Evolutionary conservation across 2,113 vertebrate genomes (phyloP).

Genomic region (Mobula birostris): DNA sequence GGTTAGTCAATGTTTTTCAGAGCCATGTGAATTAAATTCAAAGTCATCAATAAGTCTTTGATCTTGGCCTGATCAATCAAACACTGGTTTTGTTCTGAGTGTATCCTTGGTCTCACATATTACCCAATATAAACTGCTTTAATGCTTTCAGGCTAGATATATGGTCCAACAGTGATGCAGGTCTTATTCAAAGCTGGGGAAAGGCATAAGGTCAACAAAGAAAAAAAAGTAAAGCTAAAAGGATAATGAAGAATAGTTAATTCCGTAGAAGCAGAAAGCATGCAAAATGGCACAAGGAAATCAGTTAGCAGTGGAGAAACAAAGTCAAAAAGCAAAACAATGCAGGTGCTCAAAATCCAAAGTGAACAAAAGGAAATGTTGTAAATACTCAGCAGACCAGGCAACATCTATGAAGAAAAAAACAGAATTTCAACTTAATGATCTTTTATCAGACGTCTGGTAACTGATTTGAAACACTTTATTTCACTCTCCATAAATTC

Average conservation of each 20-base stretch:
- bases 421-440: too few relatives aligned
- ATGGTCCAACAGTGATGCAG: background rate
- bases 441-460: too few relatives aligned
- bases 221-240: background rate
- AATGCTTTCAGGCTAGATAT: background rate
- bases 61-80: background rate
- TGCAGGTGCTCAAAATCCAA: too few relatives aligned
- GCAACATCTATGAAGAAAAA: too few relatives aligned
- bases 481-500: too few relatives aligned
- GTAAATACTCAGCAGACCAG: too few relatives aligned
- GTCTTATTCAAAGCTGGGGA: background rate
- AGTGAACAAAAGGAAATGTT: too few relatives aligned
- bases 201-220: background rate
- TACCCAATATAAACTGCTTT: background rate
- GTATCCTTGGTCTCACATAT: background rate
- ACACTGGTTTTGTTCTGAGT: background rate
- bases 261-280: background rate
- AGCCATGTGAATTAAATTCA: background rate
- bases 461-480: too few relatives aligned
- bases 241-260: background rate
- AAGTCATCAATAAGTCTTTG: background rate
- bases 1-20: background rate
- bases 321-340: too few relatives aligned
- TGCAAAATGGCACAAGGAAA: background rate
- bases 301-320: background rate